Percentiles rank a stretch among this genome's conserved stretches.
phyloP scores from a whole-genome alignment of 2,113 vertebrate species.

The Opisthocomus hoazin region DNA sequence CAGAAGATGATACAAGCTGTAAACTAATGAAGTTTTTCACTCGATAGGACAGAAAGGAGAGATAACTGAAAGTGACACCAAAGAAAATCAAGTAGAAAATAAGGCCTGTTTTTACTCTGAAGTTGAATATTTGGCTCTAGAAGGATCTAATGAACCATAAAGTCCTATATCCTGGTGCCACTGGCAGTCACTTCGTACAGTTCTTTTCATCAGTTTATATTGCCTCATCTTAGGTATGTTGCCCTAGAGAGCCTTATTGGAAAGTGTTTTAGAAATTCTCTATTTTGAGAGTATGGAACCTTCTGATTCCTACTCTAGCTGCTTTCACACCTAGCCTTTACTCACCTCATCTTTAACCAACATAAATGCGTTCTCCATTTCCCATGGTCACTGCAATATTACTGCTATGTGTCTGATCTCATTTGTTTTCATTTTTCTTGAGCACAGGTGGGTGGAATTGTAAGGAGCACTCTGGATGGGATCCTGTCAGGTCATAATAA shows the following conservation, averaged over 20 bases:
- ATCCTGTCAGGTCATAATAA: not conserved
- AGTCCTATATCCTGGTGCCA: not conserved
- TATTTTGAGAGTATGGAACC: not conserved
- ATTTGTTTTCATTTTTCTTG: not conserved
- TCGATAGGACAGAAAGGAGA: not conserved
- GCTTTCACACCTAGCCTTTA: not conserved
- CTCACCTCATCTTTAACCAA: not conserved
- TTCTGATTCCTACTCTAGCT: not conserved
- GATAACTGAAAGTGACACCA: not conserved
- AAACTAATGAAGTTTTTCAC: not conserved
- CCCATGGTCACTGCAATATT: not conserved
- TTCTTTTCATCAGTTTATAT: not conserved
- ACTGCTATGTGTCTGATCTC: not conserved
- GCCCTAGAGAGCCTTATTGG: not conserved
- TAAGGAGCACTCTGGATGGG: not conserved
- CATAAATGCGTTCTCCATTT: not conserved
- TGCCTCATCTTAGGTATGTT: not conserved
- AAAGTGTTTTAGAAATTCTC: not conserved
- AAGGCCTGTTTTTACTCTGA: not conserved
- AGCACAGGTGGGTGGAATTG: not conserved
- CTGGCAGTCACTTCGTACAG: not conserved
- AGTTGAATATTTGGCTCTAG: not conserved
- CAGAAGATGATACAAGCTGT: not conserved
- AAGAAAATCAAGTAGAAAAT: not conserved
- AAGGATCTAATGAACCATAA: not conserved